Base-by-base conservation (phyloP, 2,113 vertebrate species). In the Oostethus manadensis region DNA sequence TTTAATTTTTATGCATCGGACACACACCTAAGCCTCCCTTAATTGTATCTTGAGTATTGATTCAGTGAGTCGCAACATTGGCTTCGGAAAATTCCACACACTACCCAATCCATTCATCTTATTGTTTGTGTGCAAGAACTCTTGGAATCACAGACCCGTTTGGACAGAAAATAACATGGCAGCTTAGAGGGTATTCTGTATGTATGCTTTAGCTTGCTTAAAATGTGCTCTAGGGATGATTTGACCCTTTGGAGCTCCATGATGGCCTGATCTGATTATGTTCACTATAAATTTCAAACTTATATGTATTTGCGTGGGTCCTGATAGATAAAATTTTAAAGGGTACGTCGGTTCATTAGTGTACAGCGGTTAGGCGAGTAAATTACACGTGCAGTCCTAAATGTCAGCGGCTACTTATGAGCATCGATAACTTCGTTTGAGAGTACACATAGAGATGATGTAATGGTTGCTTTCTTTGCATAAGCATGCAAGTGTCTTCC, bases 61-160 rank as follows among this genome's bases (percentile, higher is more conserved):
- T 33, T 33, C 29, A 33, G 29, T 33, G 29, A 8, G 7, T 26
- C 5, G 23, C 23, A 26, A 26, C 50, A 65, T 17, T 69, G 44
- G 53, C 58, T 70, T 65, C 23, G 8, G 14, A 57, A 56, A 23
- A 50, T 47, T 56, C 0, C 26, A 35, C 11, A 57, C 29, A 51
- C 35, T 68, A 47, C 42, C 47, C 50, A 9, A 62, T 61, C 20
- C 20, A 1, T 58, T 60, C 7, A 13, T 1, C 17, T 13, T 44
- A 26, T 49, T 35, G 49, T 64, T 33, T 38, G 60, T 62, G 18
- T 58, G 43, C 62, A 10, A 22, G 33, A 40, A 47, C 8, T 47
- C 46, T 70, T 21, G 49, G 29, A 73, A 74, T 61, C 9, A 66
- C 68, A 72, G 4, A 10, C 18, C 23, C 18, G 58, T 10, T 21